phyloP scores from a whole-genome alignment of 53 echinoderm and acorn worm species.

The Arbacia lixula region DNA sequence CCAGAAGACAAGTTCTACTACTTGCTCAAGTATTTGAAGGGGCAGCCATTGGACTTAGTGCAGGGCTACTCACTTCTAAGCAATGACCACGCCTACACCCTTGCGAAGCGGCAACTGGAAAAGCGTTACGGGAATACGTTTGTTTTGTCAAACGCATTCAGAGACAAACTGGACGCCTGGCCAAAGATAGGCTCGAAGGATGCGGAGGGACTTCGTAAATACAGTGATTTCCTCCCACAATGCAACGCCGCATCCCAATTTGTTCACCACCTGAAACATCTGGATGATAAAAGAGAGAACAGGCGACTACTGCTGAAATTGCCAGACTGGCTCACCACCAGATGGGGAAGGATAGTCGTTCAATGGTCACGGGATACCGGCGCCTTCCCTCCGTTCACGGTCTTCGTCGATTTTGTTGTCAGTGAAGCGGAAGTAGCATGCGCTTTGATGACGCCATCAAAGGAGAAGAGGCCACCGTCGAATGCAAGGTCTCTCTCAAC shows the following conservation, averaged over 20 bases:
- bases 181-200: constrained; percentile 44
- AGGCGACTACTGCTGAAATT: background rate
- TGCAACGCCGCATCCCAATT: constrained; percentile 25
- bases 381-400: constrained; percentile 22
- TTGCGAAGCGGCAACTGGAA: constrained; percentile 14
- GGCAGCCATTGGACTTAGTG: no score
- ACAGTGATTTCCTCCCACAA: constrained; percentile 30
- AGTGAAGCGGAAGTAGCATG: background rate
- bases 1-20: no score
- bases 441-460: background rate
- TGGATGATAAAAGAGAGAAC: constrained; percentile 34
- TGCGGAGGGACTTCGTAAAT: constrained; percentile 5
- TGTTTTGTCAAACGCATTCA: constrained; percentile 41
- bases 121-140: constrained; percentile 41
- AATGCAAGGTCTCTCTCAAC: constrained; percentile 1
- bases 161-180: constrained; percentile 38
- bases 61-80: constrained; percentile 13
- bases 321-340: constrained; percentile 11
- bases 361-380: constrained; percentile 13
- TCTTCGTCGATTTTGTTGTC: constrained; percentile 1
- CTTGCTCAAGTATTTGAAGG: no score
- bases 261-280: constrained; percentile 24
- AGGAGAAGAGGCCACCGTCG: background rate
- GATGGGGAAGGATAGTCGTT: constrained; percentile 16
- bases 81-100: constrained; percentile 16